phyloP scores from a whole-genome alignment of 2,888 invertebrate species.

The Leptopilina myrica region DNA sequence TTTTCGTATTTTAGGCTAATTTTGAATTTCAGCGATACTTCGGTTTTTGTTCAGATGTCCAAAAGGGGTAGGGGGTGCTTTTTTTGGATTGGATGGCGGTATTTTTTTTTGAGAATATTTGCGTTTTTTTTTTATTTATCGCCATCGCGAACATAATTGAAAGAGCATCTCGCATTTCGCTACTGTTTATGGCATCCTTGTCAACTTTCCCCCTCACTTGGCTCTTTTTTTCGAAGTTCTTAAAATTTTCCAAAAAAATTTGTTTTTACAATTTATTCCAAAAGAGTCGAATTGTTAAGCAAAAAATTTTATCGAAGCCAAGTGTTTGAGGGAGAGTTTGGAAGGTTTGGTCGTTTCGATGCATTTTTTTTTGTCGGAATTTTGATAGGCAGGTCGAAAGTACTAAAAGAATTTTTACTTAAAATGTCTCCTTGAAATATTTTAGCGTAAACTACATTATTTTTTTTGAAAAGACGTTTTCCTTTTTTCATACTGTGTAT shows the following conservation, averaged over 20 bases:
- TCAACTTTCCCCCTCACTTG: constrained; percentile 14
- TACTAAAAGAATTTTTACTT: constrained; percentile 20
- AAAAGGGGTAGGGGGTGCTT: constrained; percentile 41
- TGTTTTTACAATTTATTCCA: background rate
- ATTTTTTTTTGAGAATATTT: background rate
- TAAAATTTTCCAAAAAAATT: background rate
- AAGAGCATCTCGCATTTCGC: constrained; percentile 39
- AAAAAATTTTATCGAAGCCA: background rate
- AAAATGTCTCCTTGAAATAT: constrained; percentile 13
- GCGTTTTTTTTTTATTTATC: background rate
- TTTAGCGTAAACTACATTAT: constrained; percentile 14
- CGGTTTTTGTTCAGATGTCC: constrained; percentile 26
- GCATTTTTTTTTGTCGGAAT: constrained; percentile 36
- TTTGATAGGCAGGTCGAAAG: constrained; percentile 36
- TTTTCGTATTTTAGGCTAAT: background rate
- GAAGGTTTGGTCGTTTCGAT: constrained; percentile 23
- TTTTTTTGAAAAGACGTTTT: constrained; percentile 4
- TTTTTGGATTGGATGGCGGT: constrained; percentile 17
- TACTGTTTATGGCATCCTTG: constrained; percentile 22
- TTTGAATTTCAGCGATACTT: constrained; percentile 41
- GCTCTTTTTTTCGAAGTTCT: background rate
- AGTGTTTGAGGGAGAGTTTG: constrained; percentile 4
- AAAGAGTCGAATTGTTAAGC: background rate
- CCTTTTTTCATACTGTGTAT: constrained; percentile 31
- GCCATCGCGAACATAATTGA: constrained; percentile 31